phyloP scores from a whole-genome alignment of 2,888 invertebrate genomes.

The Lycocerus yunnanus region DNA sequence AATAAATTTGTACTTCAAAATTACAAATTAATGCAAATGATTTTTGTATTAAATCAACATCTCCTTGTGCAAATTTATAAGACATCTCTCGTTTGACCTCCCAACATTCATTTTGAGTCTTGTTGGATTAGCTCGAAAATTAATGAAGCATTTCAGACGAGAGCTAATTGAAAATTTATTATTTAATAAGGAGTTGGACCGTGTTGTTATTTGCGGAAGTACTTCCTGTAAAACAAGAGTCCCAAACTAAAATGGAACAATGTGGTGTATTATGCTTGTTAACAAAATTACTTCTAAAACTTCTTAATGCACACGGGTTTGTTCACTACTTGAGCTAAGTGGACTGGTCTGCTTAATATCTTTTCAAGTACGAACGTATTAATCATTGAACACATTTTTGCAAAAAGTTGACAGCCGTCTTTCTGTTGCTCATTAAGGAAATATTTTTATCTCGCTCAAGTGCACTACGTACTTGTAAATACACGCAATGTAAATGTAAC shows the following conservation, averaged over 20 bases:
- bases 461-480: not conserved
- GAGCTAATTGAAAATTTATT: slow-evolving; percentile 36
- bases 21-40: slow-evolving; percentile 25
- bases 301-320: slow-evolving; percentile 24
- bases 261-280: slow-evolving; percentile 18
- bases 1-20: slow-evolving; percentile 23
- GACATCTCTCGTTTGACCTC: slow-evolving; percentile 20
- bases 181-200: slow-evolving; percentile 32
- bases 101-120: slow-evolving; percentile 25
- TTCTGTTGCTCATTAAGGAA: not conserved
- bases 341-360: slow-evolving; percentile 20
- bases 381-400: slow-evolving; percentile 1
- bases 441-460: not conserved
- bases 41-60: slow-evolving; percentile 28
- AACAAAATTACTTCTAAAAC: slow-evolving; percentile 27
- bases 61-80: slow-evolving; percentile 25
- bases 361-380: slow-evolving; percentile 15
- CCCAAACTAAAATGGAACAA: slow-evolving; percentile 24
- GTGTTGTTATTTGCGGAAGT: slow-evolving; percentile 26
- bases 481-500: not conserved
- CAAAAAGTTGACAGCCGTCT: not conserved
- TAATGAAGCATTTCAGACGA: slow-evolving; percentile 31
- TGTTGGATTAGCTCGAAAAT: slow-evolving; percentile 27
- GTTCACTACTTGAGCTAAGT: slow-evolving; percentile 18
- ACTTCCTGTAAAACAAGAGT: slow-evolving; percentile 19